Conservation (phyloP, 2,888 invertebrate species). For the Rhaphigaster nebulosa region DNA sequence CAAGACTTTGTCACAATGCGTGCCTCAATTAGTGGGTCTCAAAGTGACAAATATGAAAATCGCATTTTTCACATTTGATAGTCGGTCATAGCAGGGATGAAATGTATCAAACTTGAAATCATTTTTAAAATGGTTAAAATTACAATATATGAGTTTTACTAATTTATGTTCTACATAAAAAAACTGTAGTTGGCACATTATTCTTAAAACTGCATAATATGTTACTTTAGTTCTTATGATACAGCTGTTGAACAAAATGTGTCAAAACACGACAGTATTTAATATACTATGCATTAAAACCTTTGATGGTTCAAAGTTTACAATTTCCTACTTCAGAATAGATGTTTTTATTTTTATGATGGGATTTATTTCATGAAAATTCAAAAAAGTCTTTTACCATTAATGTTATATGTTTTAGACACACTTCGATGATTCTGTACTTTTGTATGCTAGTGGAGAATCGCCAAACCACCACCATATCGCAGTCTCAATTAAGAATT, state of each 20-base stretch:
- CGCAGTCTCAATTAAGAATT: constrained; percentile 86
- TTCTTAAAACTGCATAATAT: neutral
- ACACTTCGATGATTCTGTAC: constrained; percentile 89
- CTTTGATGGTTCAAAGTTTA: neutral
- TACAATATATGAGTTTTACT: neutral
- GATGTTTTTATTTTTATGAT: neutral
- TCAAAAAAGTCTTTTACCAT: neutral
- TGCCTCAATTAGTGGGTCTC: no score
- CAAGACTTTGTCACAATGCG: no score
- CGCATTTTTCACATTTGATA: no score
- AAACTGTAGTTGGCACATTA: neutral
- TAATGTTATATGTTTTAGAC: constrained; percentile 74
- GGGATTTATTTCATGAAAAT: neutral
- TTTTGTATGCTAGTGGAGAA: constrained; percentile 94
- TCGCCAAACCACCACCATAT: constrained; percentile 91
- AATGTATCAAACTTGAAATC: neutral
- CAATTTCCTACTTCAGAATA: neutral
- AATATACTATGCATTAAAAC: neutral
- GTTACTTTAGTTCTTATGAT: neutral
- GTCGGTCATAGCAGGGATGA: no score
- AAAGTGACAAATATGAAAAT: no score
- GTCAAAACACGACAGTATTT: neutral
- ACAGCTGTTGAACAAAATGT: neutral
- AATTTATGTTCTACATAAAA: neutral
- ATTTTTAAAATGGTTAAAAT: no score